phyloP scores from a whole-genome alignment of 2,113 vertebrate genomes.

The Sigmodon hispidus region DNA sequence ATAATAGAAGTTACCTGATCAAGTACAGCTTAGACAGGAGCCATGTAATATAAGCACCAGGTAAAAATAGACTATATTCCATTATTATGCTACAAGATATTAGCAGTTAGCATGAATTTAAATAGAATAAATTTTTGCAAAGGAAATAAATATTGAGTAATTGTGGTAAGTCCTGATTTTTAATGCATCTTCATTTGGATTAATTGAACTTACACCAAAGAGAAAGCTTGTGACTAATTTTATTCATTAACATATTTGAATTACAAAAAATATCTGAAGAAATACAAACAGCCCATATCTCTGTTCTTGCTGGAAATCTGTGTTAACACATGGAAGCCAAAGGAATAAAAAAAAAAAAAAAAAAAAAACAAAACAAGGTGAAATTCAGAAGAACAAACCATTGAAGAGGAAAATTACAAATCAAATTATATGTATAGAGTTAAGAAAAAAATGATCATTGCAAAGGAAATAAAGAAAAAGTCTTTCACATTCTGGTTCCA shows the following conservation, averaged over 20 bases:
- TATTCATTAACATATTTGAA: background rate
- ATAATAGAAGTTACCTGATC: background rate
- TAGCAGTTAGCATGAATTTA: background rate
- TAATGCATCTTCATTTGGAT: background rate
- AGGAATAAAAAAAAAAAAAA: too few species aligned
- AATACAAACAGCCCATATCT: background rate
- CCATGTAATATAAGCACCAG: background rate
- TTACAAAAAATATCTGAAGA: background rate
- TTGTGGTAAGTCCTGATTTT: background rate
- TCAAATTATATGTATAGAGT: background rate
- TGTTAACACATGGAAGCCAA: background rate
- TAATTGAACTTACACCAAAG: background rate
- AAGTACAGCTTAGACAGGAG: background rate
- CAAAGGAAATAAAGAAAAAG: background rate
- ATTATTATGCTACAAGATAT: background rate
- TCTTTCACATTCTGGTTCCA: background rate
- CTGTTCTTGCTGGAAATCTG: background rate
- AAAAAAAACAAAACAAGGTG: background rate
- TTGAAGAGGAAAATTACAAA: background rate
- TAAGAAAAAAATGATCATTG: background rate
- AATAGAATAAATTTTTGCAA: background rate
- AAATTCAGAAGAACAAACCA: background rate
- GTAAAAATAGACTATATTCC: background rate
- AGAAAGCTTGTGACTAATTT: background rate
- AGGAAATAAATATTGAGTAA: background rate